Evolutionary conservation across 2,888 invertebrate genomes (phyloP).

Genomic region (Parasteatoda lunata): DNA sequence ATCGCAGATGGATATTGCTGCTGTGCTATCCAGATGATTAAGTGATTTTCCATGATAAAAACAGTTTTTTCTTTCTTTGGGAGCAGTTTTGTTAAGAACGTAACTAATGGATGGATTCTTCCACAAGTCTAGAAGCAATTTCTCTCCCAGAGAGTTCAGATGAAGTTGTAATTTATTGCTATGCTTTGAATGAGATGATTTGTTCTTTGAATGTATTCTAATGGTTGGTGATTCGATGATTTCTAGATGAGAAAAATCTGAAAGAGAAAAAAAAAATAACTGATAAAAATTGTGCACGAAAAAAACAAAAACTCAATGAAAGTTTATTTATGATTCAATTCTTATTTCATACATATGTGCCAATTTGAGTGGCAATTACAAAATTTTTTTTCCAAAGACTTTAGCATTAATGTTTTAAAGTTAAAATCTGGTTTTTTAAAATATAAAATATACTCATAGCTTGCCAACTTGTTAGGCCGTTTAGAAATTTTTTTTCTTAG

Average conservation of each 20-base stretch:
- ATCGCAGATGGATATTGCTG: constrained; percentile 68
- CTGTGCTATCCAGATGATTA: constrained; percentile 61
- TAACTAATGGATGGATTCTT: constrained; percentile 29
- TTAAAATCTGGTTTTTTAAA: too few species aligned
- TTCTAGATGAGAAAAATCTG: constrained; percentile 60
- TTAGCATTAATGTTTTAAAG: too few species aligned
- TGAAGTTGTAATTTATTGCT: constrained; percentile 23
- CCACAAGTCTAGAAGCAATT: constrained; percentile 34
- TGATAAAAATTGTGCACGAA: not conserved
- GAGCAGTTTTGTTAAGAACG: not conserved
- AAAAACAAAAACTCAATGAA: not conserved
- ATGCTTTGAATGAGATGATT: constrained; percentile 11
- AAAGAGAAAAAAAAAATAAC: not conserved
- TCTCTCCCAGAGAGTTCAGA: constrained; percentile 22
- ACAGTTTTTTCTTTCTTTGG: constrained; percentile 17
- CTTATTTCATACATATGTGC: too few species aligned
- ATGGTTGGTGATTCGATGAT: constrained; percentile 55
- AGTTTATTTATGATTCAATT: too few species aligned
- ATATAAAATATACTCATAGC: too few species aligned
- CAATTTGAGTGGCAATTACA: too few species aligned
- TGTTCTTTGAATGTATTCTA: constrained; percentile 3
- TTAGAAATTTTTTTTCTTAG: too few species aligned
- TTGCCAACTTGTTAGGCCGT: too few species aligned
- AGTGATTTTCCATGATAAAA: constrained; percentile 69
- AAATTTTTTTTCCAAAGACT: too few species aligned